Evolutionary conservation across 2,888 invertebrate genomes (phyloP), one percentile per base, ranked within the genome.

Genomic region (Operophtera brumata): DNA sequence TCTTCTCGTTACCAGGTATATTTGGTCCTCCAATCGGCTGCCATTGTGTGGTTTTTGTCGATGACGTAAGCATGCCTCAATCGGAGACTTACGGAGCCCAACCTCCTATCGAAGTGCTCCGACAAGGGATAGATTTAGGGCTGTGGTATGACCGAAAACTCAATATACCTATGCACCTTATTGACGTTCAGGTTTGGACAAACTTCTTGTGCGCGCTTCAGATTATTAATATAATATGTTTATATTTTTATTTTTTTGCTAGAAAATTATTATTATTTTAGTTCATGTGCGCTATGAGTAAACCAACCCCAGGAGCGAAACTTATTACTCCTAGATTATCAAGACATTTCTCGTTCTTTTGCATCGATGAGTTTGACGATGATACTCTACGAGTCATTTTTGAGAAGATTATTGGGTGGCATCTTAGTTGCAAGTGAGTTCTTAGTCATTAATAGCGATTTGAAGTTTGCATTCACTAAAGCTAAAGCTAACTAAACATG

Each of bases 41-140:
- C 77, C 93, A 94, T 70, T 94, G 95, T 81, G 94, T 98, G 10
- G 93, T 98, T 42, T 98, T 98, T 78, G 96, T 99, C 32, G 99
- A 99, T 75, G 98, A 99, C 78, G 93, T 99, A n/a, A 97, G 97
- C 70, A 97, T 98, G 97, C 98, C 98, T 0, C 90, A 95, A 68
- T 94, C 95, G 49, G 97, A 97, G 83, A 92, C 93, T 1, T 98
- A 96, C 73, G 98, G 98, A 0, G 97, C 98, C 0, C 98, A 98
- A 79, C 98, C 98, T 0, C 97, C 98, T 0, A 96, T 99, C 51
- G 98, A 99, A 79, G 89, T 99, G 37, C 82, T 99, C 20, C 91
- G 98, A 14, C 97, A 97, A 85, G 95, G 95, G 91, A 92, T 98
- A 39, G 98, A 98, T 81, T 96, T 97, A 66, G 93, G 93, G 63